Evolutionary conservation across 2,888 invertebrate genomes (phyloP), one percentile per base, ranked within the genome.

Genomic region (Campopleginae sp.): DNA sequence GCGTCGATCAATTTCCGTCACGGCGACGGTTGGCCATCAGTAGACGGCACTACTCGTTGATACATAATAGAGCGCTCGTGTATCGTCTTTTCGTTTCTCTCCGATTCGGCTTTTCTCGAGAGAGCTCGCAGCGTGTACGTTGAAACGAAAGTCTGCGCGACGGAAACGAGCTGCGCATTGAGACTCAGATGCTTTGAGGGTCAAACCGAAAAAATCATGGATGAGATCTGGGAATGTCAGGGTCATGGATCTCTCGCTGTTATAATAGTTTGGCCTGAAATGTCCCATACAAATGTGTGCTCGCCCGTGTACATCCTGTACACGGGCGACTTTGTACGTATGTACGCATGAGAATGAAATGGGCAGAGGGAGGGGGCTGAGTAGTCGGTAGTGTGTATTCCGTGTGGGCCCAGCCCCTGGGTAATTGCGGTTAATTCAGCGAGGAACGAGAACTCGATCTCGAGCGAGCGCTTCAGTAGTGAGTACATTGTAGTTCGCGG

Each of bases 361-460:
- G 12, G 19, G 38, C n/a, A 14, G 27, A 44, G 27, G 44, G 27
- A 23, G n/a, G 31, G 31, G 63, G 61, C 17, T 31, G 44, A 68
- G 63, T 63, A 4, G 27, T 27, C 17, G 27, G 44, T 42, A 54
- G 54, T 79, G 51, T 51, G 79, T 81, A 78, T 72, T 78, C 78
- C 81, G 71, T 75, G 74, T 85, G 85, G 78, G 81, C 81, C 72
- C 75, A 54, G 82, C 84, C 84, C 87, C 87, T 76, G 87, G 88
- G 92, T 91, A 92, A 92, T 93, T 93, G 92, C 89, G 90, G 91
- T 92, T 92, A 92, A 92, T 93, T 92, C 81, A 88, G 86, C 79
- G 88, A 86, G 84, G 70, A 86, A 87, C 85, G 82, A 77, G 84
- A 74, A 63, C 65, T 65, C 65, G 48, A 75, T 27, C 58, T 75